These are phyloP conservation scores for Linurgus olivaceus DNA, from an alignment of 2,797 vertebrate genomes.

Conservation along the genomic window DNA sequence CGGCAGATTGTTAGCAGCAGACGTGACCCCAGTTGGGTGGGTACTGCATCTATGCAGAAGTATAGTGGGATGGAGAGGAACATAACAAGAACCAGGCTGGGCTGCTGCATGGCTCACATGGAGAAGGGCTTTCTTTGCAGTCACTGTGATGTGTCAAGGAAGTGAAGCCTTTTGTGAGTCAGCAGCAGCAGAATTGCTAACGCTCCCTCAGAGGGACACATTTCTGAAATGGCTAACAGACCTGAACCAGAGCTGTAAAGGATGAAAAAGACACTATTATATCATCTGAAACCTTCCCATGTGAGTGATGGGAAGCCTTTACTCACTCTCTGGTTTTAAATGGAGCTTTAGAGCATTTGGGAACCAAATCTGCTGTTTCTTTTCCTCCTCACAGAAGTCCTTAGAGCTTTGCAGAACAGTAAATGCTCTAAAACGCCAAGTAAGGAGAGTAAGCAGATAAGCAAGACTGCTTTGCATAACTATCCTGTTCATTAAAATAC, in stretches of 20 bases:
- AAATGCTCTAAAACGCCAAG: not conserved
- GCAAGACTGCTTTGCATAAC: not conserved
- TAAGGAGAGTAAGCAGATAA: not conserved
- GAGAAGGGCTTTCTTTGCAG: slow-evolving; percentile 17
- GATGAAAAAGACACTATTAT: not conserved
- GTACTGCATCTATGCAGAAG: not conserved
- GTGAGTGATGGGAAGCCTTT: not conserved
- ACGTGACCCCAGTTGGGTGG: slow-evolving; percentile 38
- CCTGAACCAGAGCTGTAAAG: not conserved
- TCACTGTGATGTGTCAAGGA: slow-evolving; percentile 47
- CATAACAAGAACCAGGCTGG: slow-evolving; percentile 52
- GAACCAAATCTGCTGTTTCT: not conserved
- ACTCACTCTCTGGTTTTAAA: not conserved
- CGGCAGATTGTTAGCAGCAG: slow-evolving; percentile 56
- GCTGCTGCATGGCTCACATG: not conserved
- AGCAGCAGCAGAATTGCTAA: not conserved
- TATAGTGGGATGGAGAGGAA: not conserved
- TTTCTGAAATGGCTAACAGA: slow-evolving; percentile 39
- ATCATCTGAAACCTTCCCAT: not conserved
- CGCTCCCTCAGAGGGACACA: not conserved
- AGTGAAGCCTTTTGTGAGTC: slow-evolving; percentile 26
- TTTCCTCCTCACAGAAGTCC: not conserved
- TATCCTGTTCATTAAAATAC: not conserved
- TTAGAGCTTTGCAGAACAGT: not conserved
- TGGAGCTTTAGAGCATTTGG: not conserved